These are phyloP conservation scores for Stichodactyla helianthus DNA, from an alignment of 64 coral and sea anemone genomes.

Conservation along the genomic window DNA sequence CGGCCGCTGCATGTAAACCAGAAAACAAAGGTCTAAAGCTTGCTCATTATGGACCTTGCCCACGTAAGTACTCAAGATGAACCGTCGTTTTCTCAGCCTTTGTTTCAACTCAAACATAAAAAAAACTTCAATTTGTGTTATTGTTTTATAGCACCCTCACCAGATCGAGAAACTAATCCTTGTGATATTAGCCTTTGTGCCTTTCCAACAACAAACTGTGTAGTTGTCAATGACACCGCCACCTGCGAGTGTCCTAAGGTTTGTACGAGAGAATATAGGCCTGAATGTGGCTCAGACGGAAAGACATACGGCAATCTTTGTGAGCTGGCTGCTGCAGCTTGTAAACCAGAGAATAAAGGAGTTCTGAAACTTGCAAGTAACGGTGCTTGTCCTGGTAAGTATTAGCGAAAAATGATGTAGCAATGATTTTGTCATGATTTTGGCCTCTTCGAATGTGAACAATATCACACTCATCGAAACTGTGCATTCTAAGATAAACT, in stretches of 20 bases:
- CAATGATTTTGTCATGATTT: too few relatives aligned
- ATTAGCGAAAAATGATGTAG: background rate
- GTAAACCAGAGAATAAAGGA: conserved; percentile 19
- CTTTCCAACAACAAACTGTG: conserved; percentile 6
- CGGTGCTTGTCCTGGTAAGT: conserved; percentile 30
- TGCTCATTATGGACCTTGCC: conserved; percentile 27
- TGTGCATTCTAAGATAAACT: too few relatives aligned
- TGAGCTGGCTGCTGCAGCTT: conserved; percentile 19
- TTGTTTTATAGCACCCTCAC: background rate
- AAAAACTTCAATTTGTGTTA: background rate
- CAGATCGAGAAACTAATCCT: background rate
- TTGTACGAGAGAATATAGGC: conserved; percentile 14
- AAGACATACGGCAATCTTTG: conserved; percentile 40
- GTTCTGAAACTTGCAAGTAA: background rate
- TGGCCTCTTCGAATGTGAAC: too few relatives aligned
- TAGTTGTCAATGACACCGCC: conserved; percentile 20
- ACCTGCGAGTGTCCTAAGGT: conserved; percentile 34
- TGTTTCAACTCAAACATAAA: too few relatives aligned
- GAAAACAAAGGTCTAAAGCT: conserved; percentile 18
- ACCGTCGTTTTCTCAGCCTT: too few relatives aligned
- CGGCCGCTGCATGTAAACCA: conserved; percentile 21
- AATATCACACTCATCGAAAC: too few relatives aligned
- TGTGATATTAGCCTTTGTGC: conserved; percentile 18
- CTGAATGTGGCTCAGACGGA: conserved; percentile 50
- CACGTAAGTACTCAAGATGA: background rate